phyloP scores from a whole-genome alignment of 30 jellyfish, hydroid and myxozoan species.

The Hydractinia symbiolongicarpus region DNA sequence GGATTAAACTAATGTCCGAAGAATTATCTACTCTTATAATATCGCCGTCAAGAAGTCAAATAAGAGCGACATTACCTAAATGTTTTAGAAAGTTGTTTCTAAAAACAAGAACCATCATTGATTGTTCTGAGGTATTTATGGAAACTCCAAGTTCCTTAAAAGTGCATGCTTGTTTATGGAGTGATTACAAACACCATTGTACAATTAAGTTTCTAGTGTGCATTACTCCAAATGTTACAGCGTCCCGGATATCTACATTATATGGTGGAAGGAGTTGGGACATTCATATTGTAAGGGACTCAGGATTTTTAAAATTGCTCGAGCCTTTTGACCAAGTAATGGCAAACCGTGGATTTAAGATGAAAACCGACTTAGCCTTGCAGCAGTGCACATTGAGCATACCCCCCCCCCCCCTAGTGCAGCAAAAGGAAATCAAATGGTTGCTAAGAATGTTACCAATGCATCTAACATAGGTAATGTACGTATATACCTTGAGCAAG shows the following conservation, averaged over 20 bases:
- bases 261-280: constrained; percentile 68
- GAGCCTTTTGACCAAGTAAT: constrained; percentile 39
- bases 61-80: constrained; percentile 34
- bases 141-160: constrained; percentile 49
- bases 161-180: constrained; percentile 40
- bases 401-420: constrained; percentile 56
- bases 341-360: constrained; percentile 56
- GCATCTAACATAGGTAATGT: constrained; percentile 47
- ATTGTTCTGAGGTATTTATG: constrained; percentile 39
- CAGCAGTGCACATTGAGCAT: constrained; percentile 37
- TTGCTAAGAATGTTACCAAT: constrained; percentile 22
- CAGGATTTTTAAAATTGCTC: constrained; percentile 29
- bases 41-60: constrained; percentile 46
- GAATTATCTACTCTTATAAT: constrained; percentile 38
- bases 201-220: constrained; percentile 44
- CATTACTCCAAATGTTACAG: constrained; percentile 48
- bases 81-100: constrained; percentile 44
- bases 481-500: constrained; percentile 32
- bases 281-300: constrained; percentile 25
- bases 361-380: constrained; percentile 22
- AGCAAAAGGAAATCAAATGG: constrained; percentile 51
- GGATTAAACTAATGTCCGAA: constrained; percentile 39
- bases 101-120: constrained; percentile 35
- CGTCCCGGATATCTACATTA: constrained; percentile 51
- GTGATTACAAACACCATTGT: constrained; percentile 47